Conservation (phyloP, 2,797 vertebrate species). For the Anableps anableps region DNA sequence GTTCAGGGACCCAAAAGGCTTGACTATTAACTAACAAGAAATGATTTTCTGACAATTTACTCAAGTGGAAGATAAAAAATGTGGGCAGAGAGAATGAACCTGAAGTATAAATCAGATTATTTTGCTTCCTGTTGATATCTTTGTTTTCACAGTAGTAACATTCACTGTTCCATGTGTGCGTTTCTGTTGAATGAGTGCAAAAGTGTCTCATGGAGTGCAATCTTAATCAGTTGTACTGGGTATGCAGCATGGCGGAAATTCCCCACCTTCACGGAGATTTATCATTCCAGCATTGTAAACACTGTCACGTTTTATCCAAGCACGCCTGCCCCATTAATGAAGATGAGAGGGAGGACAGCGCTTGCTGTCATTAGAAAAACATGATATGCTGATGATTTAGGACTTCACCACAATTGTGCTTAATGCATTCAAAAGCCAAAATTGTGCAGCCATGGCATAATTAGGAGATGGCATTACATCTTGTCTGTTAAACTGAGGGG, state of each 20-base stretch:
- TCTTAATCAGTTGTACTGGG: slow-evolving; percentile 53
- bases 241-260: slow-evolving; percentile 40
- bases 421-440: slow-evolving; percentile 50
- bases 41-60: slow-evolving; percentile 69
- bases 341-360: slow-evolving; percentile 59
- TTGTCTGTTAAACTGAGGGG: slow-evolving; percentile 34
- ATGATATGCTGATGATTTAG: slow-evolving; percentile 72
- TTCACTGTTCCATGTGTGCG: slow-evolving; percentile 4
- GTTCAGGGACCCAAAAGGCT: slow-evolving; percentile 17
- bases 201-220: slow-evolving; percentile 42
- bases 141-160: slow-evolving; percentile 9
- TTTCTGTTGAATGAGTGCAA: neutral
- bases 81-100: slow-evolving; percentile 20
- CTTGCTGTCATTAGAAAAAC: slow-evolving; percentile 76
- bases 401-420: slow-evolving; percentile 47
- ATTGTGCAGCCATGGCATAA: slow-evolving; percentile 48
- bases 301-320: slow-evolving; percentile 68
- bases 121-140: slow-evolving; percentile 34
- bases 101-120: slow-evolving; percentile 36
- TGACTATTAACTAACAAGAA: slow-evolving; percentile 74
- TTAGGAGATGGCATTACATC: slow-evolving; percentile 42
- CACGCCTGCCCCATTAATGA: slow-evolving; percentile 69
- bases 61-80: slow-evolving; percentile 38
- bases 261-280: slow-evolving; percentile 62
- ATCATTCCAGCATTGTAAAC: slow-evolving; percentile 64